Base-by-base conservation (phyloP, 2,797 vertebrate species). In the Saxicola maurus region DNA sequence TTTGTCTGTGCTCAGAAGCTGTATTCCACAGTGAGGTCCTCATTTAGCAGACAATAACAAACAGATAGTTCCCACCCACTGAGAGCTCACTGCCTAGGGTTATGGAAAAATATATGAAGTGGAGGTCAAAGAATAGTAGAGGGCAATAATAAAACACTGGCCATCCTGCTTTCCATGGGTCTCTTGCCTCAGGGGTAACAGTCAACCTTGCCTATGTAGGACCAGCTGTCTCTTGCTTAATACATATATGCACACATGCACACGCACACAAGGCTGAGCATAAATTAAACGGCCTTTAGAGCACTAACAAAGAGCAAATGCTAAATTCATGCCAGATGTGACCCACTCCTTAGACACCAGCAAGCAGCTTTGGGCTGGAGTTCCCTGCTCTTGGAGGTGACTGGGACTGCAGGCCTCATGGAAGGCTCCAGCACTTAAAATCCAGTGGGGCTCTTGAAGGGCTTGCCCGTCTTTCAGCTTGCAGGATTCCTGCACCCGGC, bases 91-190 rank as follows among this genome's bases (percentile, higher is more conserved):
- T 90, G 94, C 93, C 94, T 92, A 87, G 43, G 91, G 85, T 83
- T 81, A 95, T 94, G 93, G 93, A 92, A 94, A 96, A 94, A 94
- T 73, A 79, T 79, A 94, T 91, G 69, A 94, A 89, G 46, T 13
- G 4, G 85, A 90, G 87, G 82, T 94, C 90, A 84, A 79, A 90
- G 85, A 91, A 92, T 71, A 77, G 77, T 13, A 90, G 72, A 92
- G 88, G 86, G 87, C 89, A 89, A 69, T 67, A 94, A 86, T 60
- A 64, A 66, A 89, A 89, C 76, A 79, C 74, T 8, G 25, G 56
- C 45, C 86, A 88, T 64, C 31, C 88, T 91, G 86, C 57, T 82
- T 92, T 87, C 86, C 88, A 60, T 73, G 60, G 82, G 66, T 45
- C 62, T 89, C 85, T 89, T 84, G 94, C 87, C 92, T 89, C 67